Base-by-base conservation (phyloP, 2,888 invertebrate genomes). In the Tetragonisca angustula region DNA sequence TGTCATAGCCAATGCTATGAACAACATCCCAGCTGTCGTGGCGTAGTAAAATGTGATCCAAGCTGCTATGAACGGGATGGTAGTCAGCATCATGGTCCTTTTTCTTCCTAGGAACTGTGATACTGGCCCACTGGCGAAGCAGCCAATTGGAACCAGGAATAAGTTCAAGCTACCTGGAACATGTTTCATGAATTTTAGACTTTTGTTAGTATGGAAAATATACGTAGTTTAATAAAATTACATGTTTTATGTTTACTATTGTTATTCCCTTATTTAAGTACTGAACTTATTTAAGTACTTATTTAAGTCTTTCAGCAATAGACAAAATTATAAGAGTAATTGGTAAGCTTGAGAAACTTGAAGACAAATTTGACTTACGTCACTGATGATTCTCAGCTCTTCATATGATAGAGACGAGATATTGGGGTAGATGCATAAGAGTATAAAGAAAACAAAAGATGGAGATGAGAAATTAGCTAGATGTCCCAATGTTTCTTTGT, bases 81-180 rank as follows among this genome's bases (percentile, higher is more conserved):
- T 94, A 11, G 93, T 84, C 36, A 94, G 49, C 85, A 94, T 90
- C 98, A 98, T 98, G 11, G 97, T 96, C 84, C 96, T 95, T 83
- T 96, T 96, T 72, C 98, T 95, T 0, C 98, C 98, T 71, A 97
- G 93, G 0, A 96, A 96, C 75, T 97, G 96, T 0, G 97, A 97
- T 17, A 97, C 94, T 11, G 96, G 93, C 0, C 98, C 98, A 0
- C 97, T 98, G 71, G 97, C 94, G 13, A 97, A 95, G 90, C 97
- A 97, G 3, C 98, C 98, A 75, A 98, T 85, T 0, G 98, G 98
- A 24, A 98, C 98, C 88, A 97, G 96, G 87, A 98, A 97, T 84
- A 97, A 95, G 93, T 97, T 97, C 73, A 97, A 96, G 27, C 98
- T 98, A 95, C 97, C 98, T 97, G 21, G 4, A 1, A 0, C 0